Evolutionary conservation across 1,140 invertebrate species (phyloP), one percentile per base, ranked within the genome.

Genomic region (Rhyacophila brunnea): DNA sequence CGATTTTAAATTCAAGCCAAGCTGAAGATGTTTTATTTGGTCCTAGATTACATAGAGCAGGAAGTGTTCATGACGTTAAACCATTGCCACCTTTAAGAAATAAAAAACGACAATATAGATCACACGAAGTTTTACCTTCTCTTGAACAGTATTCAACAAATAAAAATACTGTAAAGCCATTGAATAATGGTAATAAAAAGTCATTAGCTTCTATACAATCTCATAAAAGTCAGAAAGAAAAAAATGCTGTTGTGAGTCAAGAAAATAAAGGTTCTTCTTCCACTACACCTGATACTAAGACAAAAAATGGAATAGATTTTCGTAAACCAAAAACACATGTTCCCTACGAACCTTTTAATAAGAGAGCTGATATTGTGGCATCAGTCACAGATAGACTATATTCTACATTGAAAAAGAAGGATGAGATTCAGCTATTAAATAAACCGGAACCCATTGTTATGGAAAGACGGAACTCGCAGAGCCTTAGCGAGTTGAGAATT

Each of bases 341-440:
- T 15, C 11, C 53, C 57, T 58, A 44, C 68, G 74, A 56, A 63
- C 74, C 43, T 71, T 77, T 70, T 53, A 65, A 65, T 36, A 74
- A 82, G 55, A 71, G 85, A 65, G 81, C 85, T 4, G 83, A 86
- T 69, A 87, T 87, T 40, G 83, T 88, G 11, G 85, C 85, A 9
- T 85, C 85, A 0, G 86, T 88, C 1, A 88, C 86, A 0, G 80
- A 84, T 65, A 74, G 86, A 58, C 69, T 87, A n/a, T 88, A 87
- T 67, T 77, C 81, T 0, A 82, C 80, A 59, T 73, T 80, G 20
- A 86, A 85, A 67, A 80, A 77, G 45, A 76, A 78, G 53, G 85
- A 86, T 54, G 79, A 79, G 23, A 71, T 66, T 14, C 73, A 73
- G 11, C 71, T 73, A 46, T 68, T 70, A n/a, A 75, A 79, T 70